Percentiles rank a stretch among this genome's conserved stretches.
These are phyloP conservation scores for Ophion slaviceki DNA, from an alignment of 2,888 invertebrate genomes.

Conservation along the genomic window DNA sequence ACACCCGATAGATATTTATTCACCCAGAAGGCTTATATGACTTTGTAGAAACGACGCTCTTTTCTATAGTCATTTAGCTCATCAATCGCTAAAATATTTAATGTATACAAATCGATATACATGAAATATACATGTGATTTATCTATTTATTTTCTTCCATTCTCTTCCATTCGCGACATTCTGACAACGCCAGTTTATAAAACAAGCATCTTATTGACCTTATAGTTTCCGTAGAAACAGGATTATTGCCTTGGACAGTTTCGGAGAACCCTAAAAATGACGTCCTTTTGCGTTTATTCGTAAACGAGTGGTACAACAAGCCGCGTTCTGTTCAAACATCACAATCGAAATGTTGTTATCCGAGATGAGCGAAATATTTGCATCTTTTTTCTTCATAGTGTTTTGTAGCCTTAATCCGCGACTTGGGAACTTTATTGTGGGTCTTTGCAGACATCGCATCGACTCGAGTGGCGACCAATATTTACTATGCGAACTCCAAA, in stretches of 20 bases:
- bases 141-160: not conserved
- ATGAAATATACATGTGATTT: conserved; percentile 53
- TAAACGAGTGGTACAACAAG: conserved; percentile 11
- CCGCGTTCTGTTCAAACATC: conserved; percentile 30
- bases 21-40: conserved; percentile 44
- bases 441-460: not conserved
- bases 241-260: conserved; percentile 44
- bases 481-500: conserved; percentile 40
- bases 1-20: conserved; percentile 62
- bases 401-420: not conserved
- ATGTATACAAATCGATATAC: conserved; percentile 50
- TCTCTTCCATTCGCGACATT: not conserved
- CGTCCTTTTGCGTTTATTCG: conserved; percentile 16
- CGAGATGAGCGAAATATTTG: conserved; percentile 15
- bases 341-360: conserved; percentile 36
- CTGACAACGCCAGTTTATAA: not conserved
- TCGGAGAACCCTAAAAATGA: conserved; percentile 21
- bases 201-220: not conserved
- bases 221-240: conserved; percentile 4
- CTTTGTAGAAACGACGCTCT: conserved; percentile 26
- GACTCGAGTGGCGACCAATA: conserved; percentile 33
- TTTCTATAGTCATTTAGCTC: conserved; percentile 5
- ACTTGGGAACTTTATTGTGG: not conserved
- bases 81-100: conserved; percentile 38
- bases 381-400: conserved; percentile 6